Conservation (phyloP, 2,113 vertebrate genomes). For the Anhinga rufa region DNA sequence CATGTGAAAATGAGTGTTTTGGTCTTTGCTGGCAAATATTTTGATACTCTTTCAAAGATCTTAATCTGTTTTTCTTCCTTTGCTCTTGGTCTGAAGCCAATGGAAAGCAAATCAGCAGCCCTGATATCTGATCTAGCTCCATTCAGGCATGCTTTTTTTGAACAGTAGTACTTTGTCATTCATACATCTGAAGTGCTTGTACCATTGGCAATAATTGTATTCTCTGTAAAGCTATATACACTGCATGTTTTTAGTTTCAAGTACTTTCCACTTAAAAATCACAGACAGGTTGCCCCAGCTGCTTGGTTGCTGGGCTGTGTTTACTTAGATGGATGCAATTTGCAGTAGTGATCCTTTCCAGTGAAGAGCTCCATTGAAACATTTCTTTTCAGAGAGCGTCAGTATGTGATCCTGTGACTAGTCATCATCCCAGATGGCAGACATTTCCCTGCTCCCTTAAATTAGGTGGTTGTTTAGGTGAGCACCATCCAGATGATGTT, state of each 20-base stretch:
- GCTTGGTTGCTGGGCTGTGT: neutral
- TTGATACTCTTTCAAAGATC: slow-evolving; percentile 9
- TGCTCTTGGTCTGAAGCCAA: neutral
- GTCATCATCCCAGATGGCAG: neutral
- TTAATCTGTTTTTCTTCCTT: slow-evolving; percentile 48
- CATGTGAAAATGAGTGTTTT: neutral
- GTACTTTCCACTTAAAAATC: neutral
- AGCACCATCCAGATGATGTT: neutral
- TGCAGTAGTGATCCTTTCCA: neutral
- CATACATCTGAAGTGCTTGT: neutral
- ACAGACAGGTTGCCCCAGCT: slow-evolving; percentile 14
- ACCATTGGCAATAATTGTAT: neutral
- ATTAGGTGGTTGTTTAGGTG: neutral
- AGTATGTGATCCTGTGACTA: neutral
- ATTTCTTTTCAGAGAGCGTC: neutral
- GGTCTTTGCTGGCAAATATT: slow-evolving; percentile 3
- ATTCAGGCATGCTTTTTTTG: neutral
- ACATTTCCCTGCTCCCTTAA: neutral
- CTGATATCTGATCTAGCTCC: slow-evolving; percentile 10
- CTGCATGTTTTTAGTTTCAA: neutral
- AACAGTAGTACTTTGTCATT: neutral
- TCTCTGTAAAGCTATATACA: neutral
- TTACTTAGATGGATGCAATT: neutral
- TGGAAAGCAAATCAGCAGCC: neutral
- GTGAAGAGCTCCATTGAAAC: neutral